phyloP scores from a whole-genome alignment of 2,797 vertebrate genomes.

The Myoxocephalus aenaeus region DNA sequence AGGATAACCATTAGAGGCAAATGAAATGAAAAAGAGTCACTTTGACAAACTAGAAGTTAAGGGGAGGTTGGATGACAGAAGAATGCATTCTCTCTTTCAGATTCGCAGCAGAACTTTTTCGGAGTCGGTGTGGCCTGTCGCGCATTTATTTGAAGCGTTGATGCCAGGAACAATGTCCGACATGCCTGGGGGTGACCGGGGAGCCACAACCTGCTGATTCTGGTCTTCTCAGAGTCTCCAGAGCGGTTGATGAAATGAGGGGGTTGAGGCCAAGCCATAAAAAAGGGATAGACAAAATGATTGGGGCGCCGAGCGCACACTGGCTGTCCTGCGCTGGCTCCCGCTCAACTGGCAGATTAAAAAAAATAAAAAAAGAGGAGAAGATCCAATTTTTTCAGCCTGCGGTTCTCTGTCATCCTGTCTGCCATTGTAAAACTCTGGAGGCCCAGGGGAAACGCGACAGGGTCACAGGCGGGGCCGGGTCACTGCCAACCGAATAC shows the following conservation, averaged over 20 bases:
- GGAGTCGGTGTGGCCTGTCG: constrained; percentile 1
- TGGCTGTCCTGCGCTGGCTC: constrained; percentile 72
- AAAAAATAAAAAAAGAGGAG: constrained; percentile 44
- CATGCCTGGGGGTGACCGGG: constrained; percentile 26
- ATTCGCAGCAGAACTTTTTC: constrained; percentile 20
- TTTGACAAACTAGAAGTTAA: constrained; percentile 8
- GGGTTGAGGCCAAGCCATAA: constrained; percentile 70
- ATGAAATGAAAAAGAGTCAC: not conserved
- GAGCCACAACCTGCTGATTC: constrained; percentile 34
- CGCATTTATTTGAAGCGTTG: constrained; percentile 12
- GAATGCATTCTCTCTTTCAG: not conserved
- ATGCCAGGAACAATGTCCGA: constrained; percentile 42
- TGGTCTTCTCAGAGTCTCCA: constrained; percentile 45
- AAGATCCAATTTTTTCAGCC: constrained; percentile 71
- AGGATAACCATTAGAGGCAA: not conserved
- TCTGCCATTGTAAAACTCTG: constrained; percentile 56
- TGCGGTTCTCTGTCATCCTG: constrained; percentile 63
- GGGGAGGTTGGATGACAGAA: not conserved
- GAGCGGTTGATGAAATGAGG: constrained; percentile 52
- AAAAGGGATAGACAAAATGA: constrained; percentile 77
- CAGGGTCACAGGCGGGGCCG: constrained; percentile 41
- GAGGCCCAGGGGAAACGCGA: constrained; percentile 50
- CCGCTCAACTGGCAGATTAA: constrained; percentile 79
- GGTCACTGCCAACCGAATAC: no score
- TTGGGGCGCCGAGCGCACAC: constrained; percentile 56